Conservation (phyloP, 1,140 invertebrate species). For the Drosophila watanabei region DNA sequence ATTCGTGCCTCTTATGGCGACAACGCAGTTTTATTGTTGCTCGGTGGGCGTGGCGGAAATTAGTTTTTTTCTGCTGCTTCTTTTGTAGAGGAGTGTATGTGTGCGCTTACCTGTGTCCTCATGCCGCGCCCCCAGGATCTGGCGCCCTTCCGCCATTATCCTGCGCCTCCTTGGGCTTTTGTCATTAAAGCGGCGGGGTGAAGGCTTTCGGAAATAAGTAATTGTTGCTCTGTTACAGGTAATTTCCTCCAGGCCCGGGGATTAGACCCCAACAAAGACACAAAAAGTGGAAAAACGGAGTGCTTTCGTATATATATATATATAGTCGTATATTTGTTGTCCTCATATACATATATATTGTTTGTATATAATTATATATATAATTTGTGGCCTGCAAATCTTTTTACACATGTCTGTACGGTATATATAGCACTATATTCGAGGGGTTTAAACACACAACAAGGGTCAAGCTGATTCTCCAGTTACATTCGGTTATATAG, state of each 20-base stretch:
- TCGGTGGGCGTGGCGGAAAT: slow-evolving; percentile 65
- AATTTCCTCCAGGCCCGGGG: slow-evolving; percentile 56
- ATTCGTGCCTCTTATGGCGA: slow-evolving; percentile 37
- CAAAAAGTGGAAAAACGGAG: slow-evolving; percentile 9
- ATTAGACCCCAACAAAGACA: slow-evolving; percentile 33
- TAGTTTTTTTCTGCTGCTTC: slow-evolving; percentile 49
- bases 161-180: slow-evolving; percentile 39
- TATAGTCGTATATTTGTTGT: slow-evolving; percentile 62
- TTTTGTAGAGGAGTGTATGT: neutral
- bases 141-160: slow-evolving; percentile 7
- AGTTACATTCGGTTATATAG: slow-evolving; percentile 7
- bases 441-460: slow-evolving; percentile 42
- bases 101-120: slow-evolving; percentile 6
- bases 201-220: slow-evolving; percentile 64
- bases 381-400: slow-evolving; percentile 51
- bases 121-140: neutral
- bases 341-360: slow-evolving; percentile 54
- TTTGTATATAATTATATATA: slow-evolving; percentile 49
- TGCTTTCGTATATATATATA: slow-evolving; percentile 9
- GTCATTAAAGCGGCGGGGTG: slow-evolving; percentile 46
- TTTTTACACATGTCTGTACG: slow-evolving; percentile 44
- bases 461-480: slow-evolving; percentile 28
- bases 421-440: slow-evolving; percentile 40
- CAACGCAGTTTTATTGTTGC: slow-evolving; percentile 42
- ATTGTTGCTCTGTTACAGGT: slow-evolving; percentile 67